These are phyloP conservation scores for Bicyclus anynana DNA, from an alignment of 1,140 invertebrate genomes.

Conservation along the genomic window DNA sequence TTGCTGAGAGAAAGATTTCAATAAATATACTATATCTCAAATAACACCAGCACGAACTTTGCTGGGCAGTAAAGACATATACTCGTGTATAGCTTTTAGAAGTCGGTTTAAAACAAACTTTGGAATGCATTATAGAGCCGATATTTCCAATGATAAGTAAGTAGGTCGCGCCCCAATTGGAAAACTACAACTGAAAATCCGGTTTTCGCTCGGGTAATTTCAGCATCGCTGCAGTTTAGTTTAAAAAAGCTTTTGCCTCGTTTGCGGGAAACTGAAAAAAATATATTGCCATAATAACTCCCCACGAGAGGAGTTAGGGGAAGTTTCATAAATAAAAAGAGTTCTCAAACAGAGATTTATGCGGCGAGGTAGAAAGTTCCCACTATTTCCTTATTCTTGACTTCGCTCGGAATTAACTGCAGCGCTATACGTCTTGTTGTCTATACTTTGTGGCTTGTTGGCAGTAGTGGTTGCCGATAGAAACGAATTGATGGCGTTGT, in stretches of 20 bases:
- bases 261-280: neutral
- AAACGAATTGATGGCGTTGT: slow-evolving; percentile 12
- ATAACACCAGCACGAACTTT: too few species aligned
- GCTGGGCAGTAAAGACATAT: too few species aligned
- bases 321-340: slow-evolving; percentile 18
- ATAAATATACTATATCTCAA: too few species aligned
- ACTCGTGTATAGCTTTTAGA: too few species aligned
- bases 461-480: slow-evolving; percentile 2
- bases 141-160: too few species aligned
- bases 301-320: slow-evolving; percentile 2
- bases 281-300: slow-evolving; percentile 5
- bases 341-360: slow-evolving; percentile 11
- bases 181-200: neutral
- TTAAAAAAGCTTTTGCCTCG: neutral
- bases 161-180: too few species aligned
- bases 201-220: neutral
- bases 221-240: neutral
- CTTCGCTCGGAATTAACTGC: slow-evolving; percentile 15
- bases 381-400: slow-evolving; percentile 15
- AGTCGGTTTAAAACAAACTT: too few species aligned
- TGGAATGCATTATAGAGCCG: too few species aligned
- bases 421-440: neutral
- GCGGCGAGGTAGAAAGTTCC: slow-evolving; percentile 11
- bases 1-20: too few species aligned
- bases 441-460: neutral